phyloP scores from a whole-genome alignment of 2,113 vertebrate species.

The Pseudois nayaur region DNA sequence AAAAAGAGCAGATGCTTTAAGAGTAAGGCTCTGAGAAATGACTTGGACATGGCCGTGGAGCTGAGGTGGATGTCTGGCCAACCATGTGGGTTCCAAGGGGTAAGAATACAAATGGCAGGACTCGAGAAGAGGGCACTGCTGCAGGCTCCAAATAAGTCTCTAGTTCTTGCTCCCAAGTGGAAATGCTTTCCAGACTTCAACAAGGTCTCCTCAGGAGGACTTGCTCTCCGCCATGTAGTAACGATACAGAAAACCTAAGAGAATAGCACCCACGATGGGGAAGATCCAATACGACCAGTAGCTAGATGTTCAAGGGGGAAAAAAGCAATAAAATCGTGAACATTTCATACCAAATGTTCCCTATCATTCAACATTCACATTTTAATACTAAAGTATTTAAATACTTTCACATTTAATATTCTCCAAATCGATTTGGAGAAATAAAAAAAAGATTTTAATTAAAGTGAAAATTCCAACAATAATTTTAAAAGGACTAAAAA shows the following conservation, averaged over 20 bases:
- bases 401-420: neutral
- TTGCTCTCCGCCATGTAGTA: conserved; percentile 88
- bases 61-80: neutral
- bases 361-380: neutral
- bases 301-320: conserved; percentile 59
- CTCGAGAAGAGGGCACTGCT: neutral
- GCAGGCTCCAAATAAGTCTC: conserved; percentile 43
- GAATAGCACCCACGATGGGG: conserved; percentile 83
- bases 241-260: conserved; percentile 91
- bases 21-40: conserved; percentile 27
- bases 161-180: neutral
- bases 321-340: neutral
- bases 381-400: neutral
- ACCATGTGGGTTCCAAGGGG: conserved; percentile 52
- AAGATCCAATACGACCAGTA: conserved; percentile 93
- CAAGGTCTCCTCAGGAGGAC: conserved; percentile 79
- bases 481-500: neutral
- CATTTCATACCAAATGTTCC: neutral
- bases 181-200: conserved; percentile 31
- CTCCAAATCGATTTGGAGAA: neutral
- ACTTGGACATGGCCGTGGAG: neutral
- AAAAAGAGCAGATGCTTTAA: neutral
- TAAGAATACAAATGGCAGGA: conserved; percentile 44
- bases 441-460: neutral
- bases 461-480: neutral